Evolutionary conservation across 2,797 vertebrate genomes (phyloP).

Genomic region (Lepus oiostolus): DNA sequence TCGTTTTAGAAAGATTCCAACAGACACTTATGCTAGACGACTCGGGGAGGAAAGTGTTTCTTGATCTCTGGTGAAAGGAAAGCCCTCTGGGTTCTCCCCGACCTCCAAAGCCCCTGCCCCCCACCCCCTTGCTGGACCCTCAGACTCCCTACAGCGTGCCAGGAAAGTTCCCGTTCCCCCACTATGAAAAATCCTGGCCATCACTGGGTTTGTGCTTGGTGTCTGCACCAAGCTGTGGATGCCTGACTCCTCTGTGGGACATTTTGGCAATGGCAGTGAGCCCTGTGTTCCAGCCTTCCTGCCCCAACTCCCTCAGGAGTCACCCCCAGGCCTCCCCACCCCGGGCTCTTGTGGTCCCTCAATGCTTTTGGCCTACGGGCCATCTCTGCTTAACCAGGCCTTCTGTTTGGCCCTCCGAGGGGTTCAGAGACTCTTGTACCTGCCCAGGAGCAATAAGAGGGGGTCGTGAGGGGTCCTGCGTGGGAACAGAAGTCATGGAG

Average conservation of each 20-base stretch:
- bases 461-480: background rate
- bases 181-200: background rate
- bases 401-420: background rate
- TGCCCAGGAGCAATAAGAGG: background rate
- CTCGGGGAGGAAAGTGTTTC: background rate
- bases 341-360: background rate
- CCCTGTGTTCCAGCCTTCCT: background rate
- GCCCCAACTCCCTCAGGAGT: background rate
- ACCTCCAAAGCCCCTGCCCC: too few relatives aligned
- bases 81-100: background rate
- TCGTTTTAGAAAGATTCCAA: slow-evolving; percentile 35
- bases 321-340: background rate
- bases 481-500: background rate
- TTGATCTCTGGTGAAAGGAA: background rate
- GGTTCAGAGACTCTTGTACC: background rate
- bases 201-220: background rate
- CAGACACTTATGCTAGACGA: slow-evolving; percentile 6
- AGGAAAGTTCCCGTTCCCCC: background rate
- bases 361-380: background rate
- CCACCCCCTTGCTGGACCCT: background rate
- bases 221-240: background rate
- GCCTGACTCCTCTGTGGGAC: background rate
- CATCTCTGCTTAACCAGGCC: background rate
- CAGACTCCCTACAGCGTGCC: background rate
- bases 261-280: background rate